Conservation (phyloP, 2,888 invertebrate genomes). For the Tetragnatha montana region DNA sequence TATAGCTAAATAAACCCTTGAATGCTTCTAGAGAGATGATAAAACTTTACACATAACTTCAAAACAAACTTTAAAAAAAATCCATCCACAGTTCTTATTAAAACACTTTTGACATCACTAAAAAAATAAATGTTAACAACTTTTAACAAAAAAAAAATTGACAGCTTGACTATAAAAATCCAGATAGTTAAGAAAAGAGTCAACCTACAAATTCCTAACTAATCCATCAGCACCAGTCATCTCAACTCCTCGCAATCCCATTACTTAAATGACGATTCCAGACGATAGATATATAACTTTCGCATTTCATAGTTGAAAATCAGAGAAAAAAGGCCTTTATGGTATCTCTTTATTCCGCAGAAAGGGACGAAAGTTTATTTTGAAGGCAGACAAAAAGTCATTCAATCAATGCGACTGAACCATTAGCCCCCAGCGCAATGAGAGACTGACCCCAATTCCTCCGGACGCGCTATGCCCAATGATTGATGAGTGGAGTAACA, state of each 20-base stretch:
- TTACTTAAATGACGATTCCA: not conserved
- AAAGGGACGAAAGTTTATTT: not conserved
- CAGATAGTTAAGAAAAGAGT: no score
- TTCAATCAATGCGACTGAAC: not conserved
- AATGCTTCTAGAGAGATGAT: no score
- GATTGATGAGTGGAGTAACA: conserved; percentile 69
- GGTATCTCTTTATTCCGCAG: not conserved
- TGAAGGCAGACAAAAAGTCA: not conserved
- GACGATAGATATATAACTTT: not conserved
- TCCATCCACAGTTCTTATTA: no score
- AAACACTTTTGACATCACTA: no score
- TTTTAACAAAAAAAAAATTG: no score
- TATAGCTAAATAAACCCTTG: no score
- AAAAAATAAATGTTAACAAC: no score
- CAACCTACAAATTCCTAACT: no score
- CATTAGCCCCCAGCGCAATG: conserved; percentile 55
- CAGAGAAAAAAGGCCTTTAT: not conserved
- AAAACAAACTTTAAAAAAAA: no score
- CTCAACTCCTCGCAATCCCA: not conserved
- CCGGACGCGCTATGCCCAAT: conserved; percentile 59
- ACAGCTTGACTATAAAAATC: no score
- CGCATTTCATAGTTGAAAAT: not conserved
- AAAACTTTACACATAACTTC: no score
- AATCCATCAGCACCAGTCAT: not conserved
- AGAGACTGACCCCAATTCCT: conserved; percentile 69